These are phyloP conservation scores for Oedothorax gibbosus DNA, from an alignment of 1,140 invertebrate species.

Conservation along the genomic window DNA sequence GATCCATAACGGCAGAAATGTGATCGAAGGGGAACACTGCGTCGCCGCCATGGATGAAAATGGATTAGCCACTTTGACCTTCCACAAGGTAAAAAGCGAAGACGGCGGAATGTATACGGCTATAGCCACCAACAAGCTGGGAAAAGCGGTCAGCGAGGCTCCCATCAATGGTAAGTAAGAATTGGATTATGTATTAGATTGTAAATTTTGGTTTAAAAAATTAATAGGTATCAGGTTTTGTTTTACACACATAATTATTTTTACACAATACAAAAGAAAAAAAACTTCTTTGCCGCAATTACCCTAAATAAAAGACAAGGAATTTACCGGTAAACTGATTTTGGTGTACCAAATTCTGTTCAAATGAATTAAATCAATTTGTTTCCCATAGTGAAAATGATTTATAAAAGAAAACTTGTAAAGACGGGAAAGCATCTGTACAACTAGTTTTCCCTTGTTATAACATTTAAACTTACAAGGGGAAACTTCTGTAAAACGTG, in stretches of 20 bases:
- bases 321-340: too few relatives aligned
- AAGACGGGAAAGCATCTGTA: too few relatives aligned
- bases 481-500: too few relatives aligned
- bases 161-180: constrained; percentile 41
- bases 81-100: constrained; percentile 69
- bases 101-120: constrained; percentile 73
- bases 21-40: constrained; percentile 63
- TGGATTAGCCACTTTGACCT: constrained; percentile 79
- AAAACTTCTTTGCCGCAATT: not conserved
- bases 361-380: too few relatives aligned
- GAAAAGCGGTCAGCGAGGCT: constrained; percentile 68
- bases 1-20: constrained; percentile 68
- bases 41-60: constrained; percentile 80
- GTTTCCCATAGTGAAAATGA: too few relatives aligned
- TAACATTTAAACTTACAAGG: too few relatives aligned
- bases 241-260: not conserved
- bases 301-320: too few relatives aligned
- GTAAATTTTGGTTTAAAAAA: not conserved
- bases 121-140: constrained; percentile 72
- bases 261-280: not conserved
- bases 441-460: too few relatives aligned
- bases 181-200: not conserved
- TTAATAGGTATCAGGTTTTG: too few relatives aligned
- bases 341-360: too few relatives aligned
- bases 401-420: too few relatives aligned